Conservation (phyloP, 2,797 vertebrate genomes). For the Poecilia picta region DNA sequence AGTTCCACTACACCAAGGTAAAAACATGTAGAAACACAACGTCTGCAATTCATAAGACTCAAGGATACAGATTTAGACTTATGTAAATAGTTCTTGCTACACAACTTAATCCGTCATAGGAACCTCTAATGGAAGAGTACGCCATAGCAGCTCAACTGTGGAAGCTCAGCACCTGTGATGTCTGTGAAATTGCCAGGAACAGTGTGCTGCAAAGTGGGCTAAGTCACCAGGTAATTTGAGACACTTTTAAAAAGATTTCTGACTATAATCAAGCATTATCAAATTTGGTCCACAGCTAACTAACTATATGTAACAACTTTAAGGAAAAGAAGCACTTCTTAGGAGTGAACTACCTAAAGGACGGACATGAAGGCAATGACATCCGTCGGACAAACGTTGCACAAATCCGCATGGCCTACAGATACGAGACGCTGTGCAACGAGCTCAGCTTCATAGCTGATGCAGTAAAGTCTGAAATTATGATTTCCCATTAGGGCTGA, state of each 20-base stretch:
- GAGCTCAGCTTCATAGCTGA: slow-evolving; percentile 95
- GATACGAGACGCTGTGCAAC: slow-evolving; percentile 93
- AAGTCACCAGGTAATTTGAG: slow-evolving; percentile 86
- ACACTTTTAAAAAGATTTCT: not conserved
- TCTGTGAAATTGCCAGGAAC: slow-evolving; percentile 96
- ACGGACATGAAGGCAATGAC: slow-evolving; percentile 94
- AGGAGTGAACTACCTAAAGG: slow-evolving; percentile 89
- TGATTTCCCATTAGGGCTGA: slow-evolving; percentile 65
- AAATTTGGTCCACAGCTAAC: not conserved
- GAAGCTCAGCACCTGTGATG: slow-evolving; percentile 97
- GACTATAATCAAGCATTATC: not conserved
- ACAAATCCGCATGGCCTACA: slow-evolving; percentile 96
- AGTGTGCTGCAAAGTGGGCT: slow-evolving; percentile 94
- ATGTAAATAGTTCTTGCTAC: not conserved
- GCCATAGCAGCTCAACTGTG: slow-evolving; percentile 98
- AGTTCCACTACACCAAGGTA: slow-evolving; percentile 99
- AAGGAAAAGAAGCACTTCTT: slow-evolving; percentile 94
- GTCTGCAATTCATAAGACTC: not conserved
- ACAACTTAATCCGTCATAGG: slow-evolving; percentile 73
- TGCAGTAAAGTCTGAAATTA: slow-evolving; percentile 85
- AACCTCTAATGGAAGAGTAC: slow-evolving; percentile 98
- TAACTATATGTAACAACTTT: slow-evolving; percentile 9
- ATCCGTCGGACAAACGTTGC: slow-evolving; percentile 96
- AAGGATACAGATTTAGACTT: not conserved
- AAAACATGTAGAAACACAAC: slow-evolving; percentile 20